A percentile compares a stretch with the other conserved stretches of the same genome.
Evolutionary conservation across 2,797 vertebrate genomes (phyloP).

Genomic region (Staurois parvus): DNA sequence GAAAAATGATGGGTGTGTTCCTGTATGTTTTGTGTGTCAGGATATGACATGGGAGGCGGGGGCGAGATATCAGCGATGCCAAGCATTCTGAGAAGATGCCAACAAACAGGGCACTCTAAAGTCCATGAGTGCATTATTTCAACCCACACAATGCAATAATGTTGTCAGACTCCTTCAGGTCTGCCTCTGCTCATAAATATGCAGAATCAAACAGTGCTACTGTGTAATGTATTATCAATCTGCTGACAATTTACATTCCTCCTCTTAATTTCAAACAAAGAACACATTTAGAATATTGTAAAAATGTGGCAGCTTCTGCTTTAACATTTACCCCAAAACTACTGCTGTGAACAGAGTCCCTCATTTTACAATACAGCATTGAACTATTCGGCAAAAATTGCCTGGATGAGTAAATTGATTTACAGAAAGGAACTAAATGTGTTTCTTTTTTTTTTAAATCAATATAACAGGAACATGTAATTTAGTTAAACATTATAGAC

Average conservation of each 20-base stretch:
- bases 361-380: neutral
- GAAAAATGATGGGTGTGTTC: conserved; percentile 18
- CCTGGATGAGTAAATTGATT: neutral
- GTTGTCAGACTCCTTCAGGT: conserved; percentile 28
- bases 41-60: conserved; percentile 30
- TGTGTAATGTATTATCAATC: conserved; percentile 10
- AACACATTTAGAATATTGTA: neutral
- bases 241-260: conserved; percentile 36
- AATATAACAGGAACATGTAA: too few species aligned
- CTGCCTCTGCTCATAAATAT: conserved; percentile 39
- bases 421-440: neutral
- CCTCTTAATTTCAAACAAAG: conserved; percentile 24
- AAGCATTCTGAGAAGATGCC: conserved; percentile 27
- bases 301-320: neutral
- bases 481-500: too few species aligned
- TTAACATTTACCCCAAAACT: conserved; percentile 1
- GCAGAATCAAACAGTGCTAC: conserved; percentile 28
- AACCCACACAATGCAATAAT: conserved; percentile 10
- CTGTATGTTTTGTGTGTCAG: conserved; percentile 21
- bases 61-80: conserved; percentile 34
- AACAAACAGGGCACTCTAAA: conserved; percentile 22
- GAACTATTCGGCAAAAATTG: neutral
- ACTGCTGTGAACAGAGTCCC: neutral
- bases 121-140: conserved; percentile 15
- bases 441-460: too few species aligned